These are phyloP conservation scores for Capricornis sumatraensis DNA, from an alignment of 2,113 vertebrate species.

Conservation along the genomic window DNA sequence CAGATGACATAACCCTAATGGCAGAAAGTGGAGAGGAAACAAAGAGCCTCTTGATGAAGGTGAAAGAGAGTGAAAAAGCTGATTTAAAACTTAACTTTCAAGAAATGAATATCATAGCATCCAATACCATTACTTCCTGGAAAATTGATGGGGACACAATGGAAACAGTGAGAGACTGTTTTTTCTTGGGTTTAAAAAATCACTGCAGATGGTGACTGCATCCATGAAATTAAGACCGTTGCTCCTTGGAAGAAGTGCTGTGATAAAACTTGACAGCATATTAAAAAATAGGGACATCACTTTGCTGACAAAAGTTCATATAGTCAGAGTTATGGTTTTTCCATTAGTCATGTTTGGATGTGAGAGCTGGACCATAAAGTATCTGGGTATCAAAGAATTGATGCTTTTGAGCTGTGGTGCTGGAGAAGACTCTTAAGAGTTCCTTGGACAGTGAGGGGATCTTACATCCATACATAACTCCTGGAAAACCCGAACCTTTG, in stretches of 20 bases:
- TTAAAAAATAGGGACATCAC: background rate
- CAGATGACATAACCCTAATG: background rate
- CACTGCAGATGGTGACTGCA: background rate
- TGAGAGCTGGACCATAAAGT: background rate
- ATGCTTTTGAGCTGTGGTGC: background rate
- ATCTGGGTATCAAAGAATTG: background rate
- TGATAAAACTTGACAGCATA: background rate
- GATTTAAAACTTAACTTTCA: background rate
- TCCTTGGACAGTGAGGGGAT: background rate
- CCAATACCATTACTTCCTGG: background rate
- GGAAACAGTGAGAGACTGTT: background rate
- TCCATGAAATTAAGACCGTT: background rate
- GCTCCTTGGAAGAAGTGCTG: background rate
- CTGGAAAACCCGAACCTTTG: too few relatives aligned
- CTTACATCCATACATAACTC: background rate
- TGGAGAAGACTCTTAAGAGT: background rate
- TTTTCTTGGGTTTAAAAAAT: background rate
- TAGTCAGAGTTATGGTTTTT: background rate
- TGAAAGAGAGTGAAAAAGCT: background rate
- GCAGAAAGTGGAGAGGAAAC: background rate
- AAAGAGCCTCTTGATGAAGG: background rate
- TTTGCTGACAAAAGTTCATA: background rate
- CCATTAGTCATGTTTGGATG: background rate
- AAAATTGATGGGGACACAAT: background rate
- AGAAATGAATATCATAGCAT: background rate